Conservation (phyloP, 30 jellyfish, hydroid and myxozoan genomes). For the Aurelia coerulea region DNA sequence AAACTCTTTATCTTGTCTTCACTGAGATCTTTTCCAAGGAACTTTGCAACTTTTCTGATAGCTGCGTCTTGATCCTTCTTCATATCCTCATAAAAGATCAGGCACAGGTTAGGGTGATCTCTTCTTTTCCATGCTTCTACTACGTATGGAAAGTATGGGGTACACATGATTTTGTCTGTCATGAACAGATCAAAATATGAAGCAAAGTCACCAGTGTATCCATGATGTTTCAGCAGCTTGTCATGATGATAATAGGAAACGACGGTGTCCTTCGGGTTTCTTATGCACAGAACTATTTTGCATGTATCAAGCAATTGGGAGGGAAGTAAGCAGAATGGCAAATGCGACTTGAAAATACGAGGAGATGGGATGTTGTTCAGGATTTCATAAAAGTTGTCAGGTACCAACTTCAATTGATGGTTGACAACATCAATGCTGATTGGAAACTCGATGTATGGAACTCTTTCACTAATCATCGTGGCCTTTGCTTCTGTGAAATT, state of each 20-base stretch:
- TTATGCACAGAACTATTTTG: constrained; percentile 18
- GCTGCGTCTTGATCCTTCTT: background rate
- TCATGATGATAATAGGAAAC: constrained; percentile 35
- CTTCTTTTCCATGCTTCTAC: constrained; percentile 1
- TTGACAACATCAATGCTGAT: background rate
- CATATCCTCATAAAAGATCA: constrained; percentile 26
- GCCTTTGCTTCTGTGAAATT: background rate
- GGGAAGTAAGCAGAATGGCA: constrained; percentile 19
- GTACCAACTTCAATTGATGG: background rate
- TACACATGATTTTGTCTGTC: background rate
- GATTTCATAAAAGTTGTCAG: background rate
- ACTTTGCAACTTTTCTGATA: constrained; percentile 14
- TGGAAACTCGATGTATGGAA: constrained; percentile 1
- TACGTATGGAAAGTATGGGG: constrained; percentile 13
- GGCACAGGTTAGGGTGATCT: constrained; percentile 11
- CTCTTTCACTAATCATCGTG: background rate
- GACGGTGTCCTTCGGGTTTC: constrained; percentile 44
- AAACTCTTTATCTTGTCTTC: background rate
- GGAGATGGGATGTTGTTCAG: constrained; percentile 1
- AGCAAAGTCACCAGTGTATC: constrained; percentile 18
- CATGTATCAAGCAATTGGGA: background rate
- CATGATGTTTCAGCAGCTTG: constrained; percentile 6
- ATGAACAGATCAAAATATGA: constrained; percentile 19
- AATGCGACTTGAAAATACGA: constrained; percentile 2
- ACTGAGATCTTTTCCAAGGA: constrained; percentile 8